These are phyloP conservation scores for Oreochromis niloticus DNA, from an alignment of 2,113 vertebrate genomes.

Conservation along the genomic window DNA sequence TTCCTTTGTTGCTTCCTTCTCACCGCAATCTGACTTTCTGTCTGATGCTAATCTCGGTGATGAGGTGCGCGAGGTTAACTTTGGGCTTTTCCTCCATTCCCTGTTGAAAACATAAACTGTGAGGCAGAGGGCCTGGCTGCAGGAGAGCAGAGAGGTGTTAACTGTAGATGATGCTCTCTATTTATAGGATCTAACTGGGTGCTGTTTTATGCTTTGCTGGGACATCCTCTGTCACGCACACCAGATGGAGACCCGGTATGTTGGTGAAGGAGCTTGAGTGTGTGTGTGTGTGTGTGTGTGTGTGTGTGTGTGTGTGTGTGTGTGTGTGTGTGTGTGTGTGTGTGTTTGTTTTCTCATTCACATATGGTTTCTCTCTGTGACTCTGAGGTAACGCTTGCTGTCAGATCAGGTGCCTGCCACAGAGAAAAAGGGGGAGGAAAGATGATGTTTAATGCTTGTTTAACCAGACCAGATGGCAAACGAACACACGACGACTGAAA, in stretches of 20 bases:
- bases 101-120: background rate
- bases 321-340: background rate
- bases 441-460: background rate
- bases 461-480: background rate
- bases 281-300: background rate
- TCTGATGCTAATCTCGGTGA: background rate
- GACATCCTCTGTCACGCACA: conserved; percentile 22
- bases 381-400: conserved; percentile 27
- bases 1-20: background rate
- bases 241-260: conserved; percentile 40
- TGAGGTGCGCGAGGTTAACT: background rate
- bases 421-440: background rate
- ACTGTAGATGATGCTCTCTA: conserved; percentile 21
- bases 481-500: background rate
- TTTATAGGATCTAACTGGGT: conserved; percentile 29
- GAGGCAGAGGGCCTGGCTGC: background rate
- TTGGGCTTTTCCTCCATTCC: background rate
- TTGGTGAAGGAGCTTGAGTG: background rate
- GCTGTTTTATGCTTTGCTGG: conserved; percentile 12
- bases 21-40: background rate
- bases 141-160: background rate
- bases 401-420: conserved; percentile 46
- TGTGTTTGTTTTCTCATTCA: background rate
- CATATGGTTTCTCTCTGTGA: conserved; percentile 55
- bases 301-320: background rate